A percentile compares a stretch with the other conserved stretches of the same genome.
Conservation (phyloP, 2,797 vertebrate species). For the Chanos chanos region DNA sequence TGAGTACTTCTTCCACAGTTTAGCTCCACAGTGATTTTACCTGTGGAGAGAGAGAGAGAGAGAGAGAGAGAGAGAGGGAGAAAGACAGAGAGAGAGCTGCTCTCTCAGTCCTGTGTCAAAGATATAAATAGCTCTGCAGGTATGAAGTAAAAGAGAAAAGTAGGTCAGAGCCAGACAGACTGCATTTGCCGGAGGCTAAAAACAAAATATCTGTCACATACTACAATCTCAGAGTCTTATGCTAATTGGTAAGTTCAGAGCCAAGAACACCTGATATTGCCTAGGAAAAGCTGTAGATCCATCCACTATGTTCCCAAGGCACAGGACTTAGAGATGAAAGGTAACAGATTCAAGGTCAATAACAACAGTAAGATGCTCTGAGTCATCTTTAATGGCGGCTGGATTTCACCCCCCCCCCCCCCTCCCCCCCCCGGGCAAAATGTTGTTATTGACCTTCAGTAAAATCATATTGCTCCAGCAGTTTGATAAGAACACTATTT, state of each 20-base stretch:
- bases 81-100: constrained; percentile 37
- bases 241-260: constrained; percentile 21
- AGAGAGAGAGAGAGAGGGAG: constrained; percentile 11
- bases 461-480: too few species aligned
- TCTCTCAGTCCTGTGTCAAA: constrained; percentile 48
- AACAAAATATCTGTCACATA: constrained; percentile 54
- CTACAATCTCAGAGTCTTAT: constrained; percentile 30
- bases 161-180: constrained; percentile 58
- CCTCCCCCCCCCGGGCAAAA: too few species aligned
- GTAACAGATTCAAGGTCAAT: neutral
- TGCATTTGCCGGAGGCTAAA: constrained; percentile 48
- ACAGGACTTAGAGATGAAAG: constrained; percentile 1
- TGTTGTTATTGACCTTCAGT: too few species aligned
- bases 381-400: too few species aligned
- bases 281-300: constrained; percentile 33
- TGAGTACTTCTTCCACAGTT: too few species aligned
- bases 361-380: too few species aligned
- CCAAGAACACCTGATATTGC: constrained; percentile 34
- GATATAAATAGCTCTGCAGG: constrained; percentile 61
- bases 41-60: neutral
- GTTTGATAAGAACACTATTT: neutral
- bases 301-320: constrained; percentile 5
- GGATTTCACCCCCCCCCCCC: too few species aligned
- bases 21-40: constrained; percentile 27
- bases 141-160: constrained; percentile 55